Conservation (phyloP, 1,140 invertebrate species). For the Agraylea sexmaculata region DNA sequence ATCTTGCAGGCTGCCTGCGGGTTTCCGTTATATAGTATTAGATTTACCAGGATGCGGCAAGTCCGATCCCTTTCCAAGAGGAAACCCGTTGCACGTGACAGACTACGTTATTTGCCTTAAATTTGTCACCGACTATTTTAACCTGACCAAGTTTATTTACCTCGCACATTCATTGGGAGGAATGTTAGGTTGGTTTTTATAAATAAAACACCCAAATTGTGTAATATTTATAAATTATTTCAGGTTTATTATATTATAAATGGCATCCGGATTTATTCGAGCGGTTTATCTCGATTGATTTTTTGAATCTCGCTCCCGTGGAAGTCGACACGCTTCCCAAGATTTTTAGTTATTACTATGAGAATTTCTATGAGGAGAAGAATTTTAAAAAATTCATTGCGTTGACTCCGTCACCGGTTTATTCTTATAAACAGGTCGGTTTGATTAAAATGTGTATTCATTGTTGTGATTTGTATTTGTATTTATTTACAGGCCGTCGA, state of each 20-base stretch:
- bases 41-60: conserved; percentile 17
- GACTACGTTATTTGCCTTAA: conserved; percentile 13
- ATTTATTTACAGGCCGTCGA: conserved; percentile 16
- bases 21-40: conserved; percentile 11
- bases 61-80: conserved; percentile 12
- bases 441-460: background rate
- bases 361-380: conserved; percentile 13
- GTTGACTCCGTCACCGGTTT: background rate
- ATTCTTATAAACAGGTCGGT: background rate
- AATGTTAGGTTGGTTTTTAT: conserved; percentile 13
- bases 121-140: conserved; percentile 13
- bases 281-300: conserved; percentile 14
- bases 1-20: conserved; percentile 14
- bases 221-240: conserved; percentile 3
- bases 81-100: conserved; percentile 6
- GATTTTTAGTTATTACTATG: conserved; percentile 11
- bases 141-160: conserved; percentile 14
- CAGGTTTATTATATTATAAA: conserved; percentile 14
- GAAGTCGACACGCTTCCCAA: conserved; percentile 1
- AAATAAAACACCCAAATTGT: background rate
- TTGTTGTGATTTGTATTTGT: background rate
- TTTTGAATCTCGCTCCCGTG: conserved; percentile 8
- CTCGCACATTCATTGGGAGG: conserved; percentile 20
- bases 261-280: conserved; percentile 12
- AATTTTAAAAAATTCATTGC: conserved; percentile 13